Evolutionary conservation across 2,797 vertebrate species (phyloP), one percentile per base, ranked within the genome.

Genomic region (Pantherophis vulpinus): DNA sequence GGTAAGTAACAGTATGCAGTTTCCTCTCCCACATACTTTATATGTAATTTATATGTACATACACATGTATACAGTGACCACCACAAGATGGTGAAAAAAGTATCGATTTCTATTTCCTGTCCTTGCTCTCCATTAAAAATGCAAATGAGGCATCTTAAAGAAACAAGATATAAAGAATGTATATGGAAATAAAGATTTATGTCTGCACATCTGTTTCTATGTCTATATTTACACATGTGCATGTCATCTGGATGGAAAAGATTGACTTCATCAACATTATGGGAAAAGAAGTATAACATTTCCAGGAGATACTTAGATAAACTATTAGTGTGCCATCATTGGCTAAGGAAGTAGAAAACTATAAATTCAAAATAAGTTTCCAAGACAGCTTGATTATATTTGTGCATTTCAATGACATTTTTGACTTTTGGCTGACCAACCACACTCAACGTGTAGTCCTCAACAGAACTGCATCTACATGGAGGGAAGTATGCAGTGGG

Each of bases 351-450:
- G n/a, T 3, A 90, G 20, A 86, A 55, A 37, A 54, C 3, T 25
- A 56, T 20, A 74, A 27, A 89, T 89, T 66, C 25, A 90, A 74
- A 74, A 56, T 29, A 37, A 23, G 37, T 12, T 86, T 91, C 42
- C 58, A 86, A 47, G 25, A 86, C 47, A 58, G 8, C 8, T 42
- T 25, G 56, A 3, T 42, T 91, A 2, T n/a, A 23, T 92, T 11
- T 11, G 56, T 87, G 14, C 60, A 87, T n/a, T 88, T 79, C 74
- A 79, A 79, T 42, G 8, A 42, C 32, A 23, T 25, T 3, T 79
- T 79, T 42, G 93, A 66, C 94, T 94, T 94, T 94, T 92, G 0
- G 94, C 95, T 92, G 95, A 58, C 58, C 58, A 18, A 58, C 58
- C 16, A 6, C 58, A 58, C 58, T 58, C 16, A 58, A 20, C 5